These are phyloP conservation scores for Ormyrus pomaceus DNA, from an alignment of 2,888 invertebrate genomes.

Conservation along the genomic window DNA sequence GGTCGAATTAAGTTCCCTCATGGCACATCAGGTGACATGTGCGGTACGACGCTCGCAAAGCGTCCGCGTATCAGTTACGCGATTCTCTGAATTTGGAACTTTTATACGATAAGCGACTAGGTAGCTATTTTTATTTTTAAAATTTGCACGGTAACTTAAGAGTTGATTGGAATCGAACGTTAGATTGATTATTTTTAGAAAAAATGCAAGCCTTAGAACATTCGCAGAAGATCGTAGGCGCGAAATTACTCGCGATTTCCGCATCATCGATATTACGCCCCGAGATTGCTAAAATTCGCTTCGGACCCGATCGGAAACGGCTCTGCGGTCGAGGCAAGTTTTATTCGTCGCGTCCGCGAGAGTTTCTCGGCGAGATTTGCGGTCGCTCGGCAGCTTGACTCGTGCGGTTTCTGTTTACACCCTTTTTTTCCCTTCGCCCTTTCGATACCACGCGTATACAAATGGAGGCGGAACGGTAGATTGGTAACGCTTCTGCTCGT, in stretches of 20 bases:
- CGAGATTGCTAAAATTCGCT: background rate
- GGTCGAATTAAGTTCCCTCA: conserved; percentile 36
- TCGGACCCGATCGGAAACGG: conserved; percentile 15
- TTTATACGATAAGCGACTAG: too few species aligned
- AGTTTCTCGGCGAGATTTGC: conserved; percentile 29
- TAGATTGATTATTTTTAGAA: too few species aligned
- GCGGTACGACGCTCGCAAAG: background rate
- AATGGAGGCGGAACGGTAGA: background rate
- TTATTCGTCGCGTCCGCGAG: conserved; percentile 9
- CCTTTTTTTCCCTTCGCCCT: background rate
- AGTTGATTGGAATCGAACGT: too few species aligned
- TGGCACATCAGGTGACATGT: background rate
- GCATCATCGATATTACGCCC: conserved; percentile 6
- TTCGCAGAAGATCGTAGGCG: too few species aligned
- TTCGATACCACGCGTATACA: background rate
- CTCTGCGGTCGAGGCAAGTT: conserved; percentile 38
- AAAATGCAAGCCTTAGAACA: too few species aligned
- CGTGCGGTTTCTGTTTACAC: conserved; percentile 48
- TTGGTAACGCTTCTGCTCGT: background rate
- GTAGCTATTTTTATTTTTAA: too few species aligned
- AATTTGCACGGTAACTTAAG: too few species aligned
- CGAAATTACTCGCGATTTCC: background rate
- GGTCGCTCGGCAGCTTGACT: conserved; percentile 41
- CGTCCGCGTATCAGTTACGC: too few species aligned
- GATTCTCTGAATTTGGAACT: too few species aligned